These are phyloP conservation scores for Chionomys nivalis DNA, from an alignment of 2,113 vertebrate species.

Conservation along the genomic window DNA sequence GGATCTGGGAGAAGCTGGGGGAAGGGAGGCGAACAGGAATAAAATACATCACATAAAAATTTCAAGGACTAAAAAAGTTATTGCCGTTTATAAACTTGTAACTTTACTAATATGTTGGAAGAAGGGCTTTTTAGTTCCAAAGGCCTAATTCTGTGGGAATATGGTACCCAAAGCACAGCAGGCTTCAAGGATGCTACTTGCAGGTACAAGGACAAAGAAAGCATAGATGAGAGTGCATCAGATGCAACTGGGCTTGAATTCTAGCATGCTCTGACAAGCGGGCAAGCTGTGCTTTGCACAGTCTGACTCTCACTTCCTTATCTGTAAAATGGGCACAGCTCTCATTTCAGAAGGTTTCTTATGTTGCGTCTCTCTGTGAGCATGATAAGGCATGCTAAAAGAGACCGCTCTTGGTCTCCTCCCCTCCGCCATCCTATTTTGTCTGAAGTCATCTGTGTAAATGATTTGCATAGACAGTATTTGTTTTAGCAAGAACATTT, in stretches of 20 bases:
- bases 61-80: constrained; percentile 59
- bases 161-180: neutral
- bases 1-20: neutral
- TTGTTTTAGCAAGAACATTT: constrained; percentile 54
- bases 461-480: constrained; percentile 27
- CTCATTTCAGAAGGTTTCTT: neutral
- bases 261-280: neutral
- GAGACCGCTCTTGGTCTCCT: neutral
- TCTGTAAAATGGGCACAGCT: constrained; percentile 17
- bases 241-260: neutral
- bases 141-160: neutral
- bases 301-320: neutral
- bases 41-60: neutral
- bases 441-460: constrained; percentile 45
- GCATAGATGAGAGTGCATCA: neutral
- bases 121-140: neutral
- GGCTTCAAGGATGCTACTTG: neutral
- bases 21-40: constrained; percentile 67
- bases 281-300: constrained; percentile 19
- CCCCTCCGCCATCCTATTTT: neutral
- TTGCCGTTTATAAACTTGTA: neutral
- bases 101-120: neutral
- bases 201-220: neutral
- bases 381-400: neutral
- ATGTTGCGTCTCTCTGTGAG: neutral